Percentiles rank a stretch among this genome's conserved stretches.
phyloP scores from a whole-genome alignment of 2,113 vertebrate genomes.

The Trematomus loennbergii region DNA sequence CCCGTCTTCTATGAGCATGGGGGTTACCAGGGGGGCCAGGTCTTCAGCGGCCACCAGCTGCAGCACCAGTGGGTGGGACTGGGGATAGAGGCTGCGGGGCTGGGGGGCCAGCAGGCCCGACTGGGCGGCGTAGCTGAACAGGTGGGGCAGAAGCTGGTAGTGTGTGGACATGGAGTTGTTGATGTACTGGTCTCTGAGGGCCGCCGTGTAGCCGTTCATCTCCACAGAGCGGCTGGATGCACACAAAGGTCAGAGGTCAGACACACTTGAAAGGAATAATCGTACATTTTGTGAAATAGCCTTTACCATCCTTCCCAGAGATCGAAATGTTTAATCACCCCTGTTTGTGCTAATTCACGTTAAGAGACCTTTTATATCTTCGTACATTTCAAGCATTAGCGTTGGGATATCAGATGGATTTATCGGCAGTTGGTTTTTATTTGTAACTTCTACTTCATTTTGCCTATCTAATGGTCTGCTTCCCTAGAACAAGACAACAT shows the following conservation, averaged over 20 bases:
- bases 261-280: no score
- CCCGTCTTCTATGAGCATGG: slow-evolving; percentile 98
- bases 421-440: no score
- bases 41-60: slow-evolving; percentile 96
- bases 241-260: slow-evolving; percentile 13
- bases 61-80: slow-evolving; percentile 93
- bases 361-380: no score
- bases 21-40: slow-evolving; percentile 91
- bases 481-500: no score
- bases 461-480: no score
- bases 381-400: no score
- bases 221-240: slow-evolving; percentile 91
- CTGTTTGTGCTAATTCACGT: no score
- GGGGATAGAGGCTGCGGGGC: slow-evolving; percentile 91
- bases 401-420: no score
- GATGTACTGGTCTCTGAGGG: slow-evolving; percentile 96
- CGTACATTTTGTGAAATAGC: no score
- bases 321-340: no score
- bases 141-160: slow-evolving; percentile 97
- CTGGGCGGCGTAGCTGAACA: slow-evolving; percentile 93
- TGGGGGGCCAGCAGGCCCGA: slow-evolving; percentile 91
- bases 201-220: slow-evolving; percentile 92
- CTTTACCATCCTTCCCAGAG: no score
- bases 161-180: slow-evolving; percentile 92
- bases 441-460: no score